phyloP scores from a whole-genome alignment of 2,888 invertebrate genomes.

The Tetrapedia diversipes region DNA sequence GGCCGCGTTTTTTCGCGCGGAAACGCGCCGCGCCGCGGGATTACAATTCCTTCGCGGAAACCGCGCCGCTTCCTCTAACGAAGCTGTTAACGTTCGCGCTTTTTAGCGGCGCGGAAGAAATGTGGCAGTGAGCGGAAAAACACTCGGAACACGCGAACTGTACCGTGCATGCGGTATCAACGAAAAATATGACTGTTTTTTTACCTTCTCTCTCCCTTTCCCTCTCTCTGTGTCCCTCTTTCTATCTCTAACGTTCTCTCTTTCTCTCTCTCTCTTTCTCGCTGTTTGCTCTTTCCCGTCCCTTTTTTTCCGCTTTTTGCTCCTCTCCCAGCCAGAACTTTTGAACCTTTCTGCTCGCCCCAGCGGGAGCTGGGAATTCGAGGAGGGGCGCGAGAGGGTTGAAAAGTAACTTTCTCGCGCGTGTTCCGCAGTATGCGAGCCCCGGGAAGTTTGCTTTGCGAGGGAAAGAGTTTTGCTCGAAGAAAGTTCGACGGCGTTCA shows the following conservation, averaged over 20 bases:
- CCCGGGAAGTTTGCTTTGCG: neutral
- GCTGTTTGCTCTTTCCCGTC: neutral
- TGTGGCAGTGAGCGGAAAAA: slow-evolving; percentile 45
- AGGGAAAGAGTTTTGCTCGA: no score
- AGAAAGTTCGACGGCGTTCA: neutral
- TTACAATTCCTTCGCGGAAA: neutral
- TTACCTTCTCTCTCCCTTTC: neutral
- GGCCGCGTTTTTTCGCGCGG: neutral
- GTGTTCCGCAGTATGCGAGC: neutral
- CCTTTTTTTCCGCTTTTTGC: neutral
- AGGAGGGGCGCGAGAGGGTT: slow-evolving; percentile 1
- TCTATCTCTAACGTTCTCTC: no score
- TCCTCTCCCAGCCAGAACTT: slow-evolving; percentile 6
- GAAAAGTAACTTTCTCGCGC: slow-evolving; percentile 32
- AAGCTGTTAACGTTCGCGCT: slow-evolving; percentile 3
- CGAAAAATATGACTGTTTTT: slow-evolving; percentile 46
- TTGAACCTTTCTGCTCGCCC: slow-evolving; percentile 22
- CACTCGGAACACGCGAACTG: slow-evolving; percentile 27
- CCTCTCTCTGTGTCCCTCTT: neutral
- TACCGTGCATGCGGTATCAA: slow-evolving; percentile 20
- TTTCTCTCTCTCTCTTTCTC: neutral
- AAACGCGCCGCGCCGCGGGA: neutral
- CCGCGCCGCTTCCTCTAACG: slow-evolving; percentile 26
- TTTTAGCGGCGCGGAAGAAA: slow-evolving; percentile 32
- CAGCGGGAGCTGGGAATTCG: slow-evolving; percentile 24